phyloP scores from a whole-genome alignment of 1,140 invertebrate genomes.

The Drosophila lini region DNA sequence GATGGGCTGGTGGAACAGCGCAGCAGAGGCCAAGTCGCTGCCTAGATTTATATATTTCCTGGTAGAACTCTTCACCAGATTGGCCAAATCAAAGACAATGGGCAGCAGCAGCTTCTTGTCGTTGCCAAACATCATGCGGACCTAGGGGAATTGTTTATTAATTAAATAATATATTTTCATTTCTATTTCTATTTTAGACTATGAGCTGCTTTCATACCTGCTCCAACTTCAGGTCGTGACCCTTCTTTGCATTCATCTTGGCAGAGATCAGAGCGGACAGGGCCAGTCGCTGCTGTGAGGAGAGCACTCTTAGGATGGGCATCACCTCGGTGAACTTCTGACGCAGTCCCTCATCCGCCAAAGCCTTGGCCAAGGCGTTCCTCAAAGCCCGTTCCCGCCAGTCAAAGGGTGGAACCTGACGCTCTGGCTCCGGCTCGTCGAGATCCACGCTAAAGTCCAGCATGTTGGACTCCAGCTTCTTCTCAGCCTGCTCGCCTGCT shows the following conservation, averaged over 20 bases:
- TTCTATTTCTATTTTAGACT: neutral
- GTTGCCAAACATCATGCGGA: conserved; percentile 86
- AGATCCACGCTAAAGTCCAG: conserved; percentile 72
- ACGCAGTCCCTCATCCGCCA: conserved; percentile 62
- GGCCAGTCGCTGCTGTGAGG: conserved; percentile 86
- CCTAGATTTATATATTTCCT: conserved; percentile 80
- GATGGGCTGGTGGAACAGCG: conserved; percentile 39
- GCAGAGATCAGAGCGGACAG: conserved; percentile 87
- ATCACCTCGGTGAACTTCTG: conserved; percentile 86
- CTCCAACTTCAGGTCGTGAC: conserved; percentile 84
- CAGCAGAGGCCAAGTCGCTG: conserved; percentile 82
- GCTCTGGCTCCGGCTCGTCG: conserved; percentile 66
- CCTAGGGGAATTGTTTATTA: conserved; percentile 65
- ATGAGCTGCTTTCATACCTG: conserved; percentile 83
- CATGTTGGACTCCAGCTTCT: conserved; percentile 71
- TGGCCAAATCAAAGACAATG: conserved; percentile 88
- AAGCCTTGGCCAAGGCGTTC: conserved; percentile 70
- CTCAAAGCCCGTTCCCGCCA: conserved; percentile 85
- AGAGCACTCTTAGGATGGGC: conserved; percentile 88
- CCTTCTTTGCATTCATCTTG: conserved; percentile 86
- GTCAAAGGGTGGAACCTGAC: conserved; percentile 63
- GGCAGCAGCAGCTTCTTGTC: conserved; percentile 87
- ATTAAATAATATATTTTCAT: neutral
- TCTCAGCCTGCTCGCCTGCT: conserved; percentile 36
- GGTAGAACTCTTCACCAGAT: conserved; percentile 86